Base-by-base conservation (phyloP, 2,113 vertebrate genomes). In the Agapornis roseicollis region DNA sequence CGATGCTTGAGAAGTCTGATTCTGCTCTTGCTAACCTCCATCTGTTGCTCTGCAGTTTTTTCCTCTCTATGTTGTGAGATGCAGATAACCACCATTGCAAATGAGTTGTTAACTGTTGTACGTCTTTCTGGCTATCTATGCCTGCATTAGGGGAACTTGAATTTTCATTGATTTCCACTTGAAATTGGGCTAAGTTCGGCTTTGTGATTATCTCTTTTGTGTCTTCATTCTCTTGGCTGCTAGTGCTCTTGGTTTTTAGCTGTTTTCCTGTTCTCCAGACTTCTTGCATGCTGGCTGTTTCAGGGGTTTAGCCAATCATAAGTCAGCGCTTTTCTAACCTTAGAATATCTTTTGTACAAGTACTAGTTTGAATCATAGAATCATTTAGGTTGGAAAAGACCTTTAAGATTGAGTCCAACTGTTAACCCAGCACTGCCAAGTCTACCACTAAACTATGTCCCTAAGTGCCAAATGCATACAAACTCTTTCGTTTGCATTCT, bases 1-100 rank as follows among this genome's bases (percentile, higher is more conserved):
- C 61, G 79, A 20, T 31, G 25, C 33, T 79, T 65, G 27, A 60
- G 49, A 47, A 55, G 13, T 19, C 35, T 37, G 33, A 17, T 70
- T 76, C 47, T 85, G 49, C 10, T 79, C 39, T 82, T 0, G 0
- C 19, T 44, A 31, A 49, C 12, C 33, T 82, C 37, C 2, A 0
- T 53, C 47, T 80, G 58, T 63, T 76, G 23, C 27, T 78, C 44
- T 68, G 46, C 23, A 29, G 23, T 22, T 64, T 70, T 24, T 68
- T 65, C 39, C 4, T 7, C 37, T 46, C 13, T 25, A 0, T 63
- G 7, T 70, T n/a, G 49, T 56, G 66, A 61, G 44, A 41, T 46
- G 19, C 35, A 64, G 72, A 28, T 64, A 37, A 64, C 79, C 52
- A 14, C 29, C 60, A 1, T 28, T 17, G 22, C 60, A 23, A 18